phyloP scores from a whole-genome alignment of 2,113 vertebrate species.

The Ciconia stormi region DNA sequence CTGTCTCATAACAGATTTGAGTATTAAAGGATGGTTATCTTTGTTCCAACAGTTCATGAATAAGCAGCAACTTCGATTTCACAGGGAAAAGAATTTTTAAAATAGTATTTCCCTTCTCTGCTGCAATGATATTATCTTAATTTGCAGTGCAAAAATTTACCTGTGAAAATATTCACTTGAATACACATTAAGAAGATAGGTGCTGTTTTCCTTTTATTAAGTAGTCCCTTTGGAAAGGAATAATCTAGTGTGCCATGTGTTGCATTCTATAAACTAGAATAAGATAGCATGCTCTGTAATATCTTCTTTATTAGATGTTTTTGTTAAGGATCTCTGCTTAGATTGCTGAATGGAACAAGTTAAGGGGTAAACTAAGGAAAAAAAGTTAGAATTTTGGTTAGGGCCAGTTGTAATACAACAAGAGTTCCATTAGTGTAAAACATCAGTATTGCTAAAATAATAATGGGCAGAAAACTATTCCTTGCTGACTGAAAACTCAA shows the following conservation, averaged over 20 bases:
- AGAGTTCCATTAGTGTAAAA: background rate
- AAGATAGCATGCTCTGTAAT: constrained; percentile 46
- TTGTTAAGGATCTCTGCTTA: background rate
- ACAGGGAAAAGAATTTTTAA: background rate
- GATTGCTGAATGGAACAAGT: background rate
- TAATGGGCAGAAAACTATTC: background rate
- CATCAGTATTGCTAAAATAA: background rate
- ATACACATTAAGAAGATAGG: background rate
- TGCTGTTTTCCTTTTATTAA: background rate
- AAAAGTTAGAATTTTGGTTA: background rate
- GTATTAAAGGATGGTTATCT: background rate
- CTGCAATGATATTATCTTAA: background rate
- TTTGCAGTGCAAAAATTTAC: background rate
- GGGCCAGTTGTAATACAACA: background rate
- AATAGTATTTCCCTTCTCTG: background rate
- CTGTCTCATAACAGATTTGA: background rate
- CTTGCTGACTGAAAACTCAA: background rate
- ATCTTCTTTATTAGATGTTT: background rate
- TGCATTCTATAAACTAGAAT: background rate
- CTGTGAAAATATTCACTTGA: background rate
- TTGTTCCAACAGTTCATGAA: background rate
- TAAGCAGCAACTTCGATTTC: background rate
- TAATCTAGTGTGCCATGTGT: background rate
- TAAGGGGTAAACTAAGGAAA: background rate
- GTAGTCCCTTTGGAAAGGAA: background rate